Percentiles rank a stretch among this genome's conserved stretches.
Evolutionary conservation across 1,140 invertebrate species (phyloP).

Genomic region (Sesamia nonagrioides): DNA sequence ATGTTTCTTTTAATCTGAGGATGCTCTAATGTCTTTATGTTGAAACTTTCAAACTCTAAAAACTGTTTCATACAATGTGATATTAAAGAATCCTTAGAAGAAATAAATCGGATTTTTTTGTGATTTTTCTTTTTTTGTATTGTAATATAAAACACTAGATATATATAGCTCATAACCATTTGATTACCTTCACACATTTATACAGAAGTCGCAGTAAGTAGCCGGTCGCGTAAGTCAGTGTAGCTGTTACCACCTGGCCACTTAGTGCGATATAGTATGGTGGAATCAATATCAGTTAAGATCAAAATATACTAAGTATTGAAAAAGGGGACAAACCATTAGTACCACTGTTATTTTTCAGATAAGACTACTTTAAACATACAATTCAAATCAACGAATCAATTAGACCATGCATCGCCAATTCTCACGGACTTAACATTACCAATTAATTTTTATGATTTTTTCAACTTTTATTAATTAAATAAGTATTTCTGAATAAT

Average conservation of each 20-base stretch:
- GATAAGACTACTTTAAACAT: slow-evolving; percentile 42
- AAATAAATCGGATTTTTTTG: slow-evolving; percentile 41
- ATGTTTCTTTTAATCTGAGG: slow-evolving; percentile 24
- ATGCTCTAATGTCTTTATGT: background rate
- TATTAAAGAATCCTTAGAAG: slow-evolving; percentile 7
- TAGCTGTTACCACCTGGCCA: background rate
- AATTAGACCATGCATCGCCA: slow-evolving; percentile 48
- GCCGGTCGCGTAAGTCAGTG: background rate
- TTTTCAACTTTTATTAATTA: slow-evolving; percentile 46
- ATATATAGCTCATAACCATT: slow-evolving; percentile 38
- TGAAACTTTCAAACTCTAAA: background rate
- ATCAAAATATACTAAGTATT: slow-evolving; percentile 24
- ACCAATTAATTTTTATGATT: slow-evolving; percentile 49
- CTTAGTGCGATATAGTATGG: background rate
- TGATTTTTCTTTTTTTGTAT: slow-evolving; percentile 40
- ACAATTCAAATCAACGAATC: slow-evolving; percentile 45
- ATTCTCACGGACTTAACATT: slow-evolving; percentile 49
- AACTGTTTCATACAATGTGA: slow-evolving; percentile 6
- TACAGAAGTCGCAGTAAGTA: background rate
- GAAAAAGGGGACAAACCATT: slow-evolving; percentile 40
- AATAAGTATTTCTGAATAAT: slow-evolving; percentile 44
- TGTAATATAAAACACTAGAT: slow-evolving; percentile 36
- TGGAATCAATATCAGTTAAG: slow-evolving; percentile 26
- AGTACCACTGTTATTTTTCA: slow-evolving; percentile 34
- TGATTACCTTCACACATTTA: slow-evolving; percentile 15